Evolutionary conservation across 1,140 invertebrate genomes (phyloP), one percentile per base, ranked within the genome.

Genomic region (Centruroides sculpturatus): DNA sequence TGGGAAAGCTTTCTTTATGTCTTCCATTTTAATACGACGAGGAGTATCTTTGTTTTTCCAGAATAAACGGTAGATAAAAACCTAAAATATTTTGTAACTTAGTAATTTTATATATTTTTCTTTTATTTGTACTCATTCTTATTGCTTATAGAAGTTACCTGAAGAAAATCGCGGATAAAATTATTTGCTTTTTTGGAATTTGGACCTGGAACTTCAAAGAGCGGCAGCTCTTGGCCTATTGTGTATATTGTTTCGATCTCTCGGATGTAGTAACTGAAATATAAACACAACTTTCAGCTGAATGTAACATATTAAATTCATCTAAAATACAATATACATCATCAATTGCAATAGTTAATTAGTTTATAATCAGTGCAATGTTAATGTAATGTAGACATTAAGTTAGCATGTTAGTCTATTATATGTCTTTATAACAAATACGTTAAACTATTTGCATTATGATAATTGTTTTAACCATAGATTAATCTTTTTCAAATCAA

Each of bases 151-250:
- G 8, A 41, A 41, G 5, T 66, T 72, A 87, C 87, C 81, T 98
- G 92, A 49, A 99, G 77, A 72, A 98, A 99, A 73, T 99, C 97
- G 67, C 95, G 76, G 1, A 97, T 88, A 73, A 99, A 99, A 74
- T 97, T 97, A 71, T 98, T 98, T 0, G 96, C 94, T 65, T 92
- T 78, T 73, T 99, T 99, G 0, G 96, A 99, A 76, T 99, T 99
- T 0, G 97, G 97, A 23, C 92, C 93, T 0, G 96, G 96, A 5
- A 99, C 97, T 82, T 99, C 97, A 71, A 90, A 95, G 0, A 99
- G 73, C 0, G 97, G 96, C 76, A 94, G 95, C 69, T 96, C 81
- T 76, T 99, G 97, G 0, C 96, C 97, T 49, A 92, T 89, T 7
- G 87, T 83, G 71, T 91, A 99, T 5, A 98, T 71, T 0, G 85